Evolutionary conservation across 2,888 invertebrate genomes (phyloP).

Genomic region (Hydrotaea cyrtoneurina): DNA sequence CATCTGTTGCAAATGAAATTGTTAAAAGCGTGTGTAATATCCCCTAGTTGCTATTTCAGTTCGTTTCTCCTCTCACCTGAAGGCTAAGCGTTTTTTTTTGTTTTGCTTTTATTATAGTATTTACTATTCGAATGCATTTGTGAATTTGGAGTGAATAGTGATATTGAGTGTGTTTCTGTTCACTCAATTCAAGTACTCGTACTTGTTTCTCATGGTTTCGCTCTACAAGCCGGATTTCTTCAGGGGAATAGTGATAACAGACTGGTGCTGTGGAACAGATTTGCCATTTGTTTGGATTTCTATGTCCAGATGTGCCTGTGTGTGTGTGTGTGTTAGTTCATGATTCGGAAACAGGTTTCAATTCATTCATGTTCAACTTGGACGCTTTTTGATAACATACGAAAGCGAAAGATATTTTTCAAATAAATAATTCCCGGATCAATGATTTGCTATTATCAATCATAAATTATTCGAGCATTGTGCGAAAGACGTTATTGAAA

Average conservation of each 20-base stretch:
- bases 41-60: not conserved
- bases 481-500: not conserved
- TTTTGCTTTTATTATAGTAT: not conserved
- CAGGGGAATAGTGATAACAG: not conserved
- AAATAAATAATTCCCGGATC: not conserved
- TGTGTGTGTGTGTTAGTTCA: not conserved
- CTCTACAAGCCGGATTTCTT: conserved; percentile 10
- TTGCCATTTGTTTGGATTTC: not conserved
- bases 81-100: not conserved
- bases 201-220: not conserved
- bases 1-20: conserved; percentile 26
- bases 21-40: not conserved
- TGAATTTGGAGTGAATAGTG: not conserved
- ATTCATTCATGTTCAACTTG: not conserved
- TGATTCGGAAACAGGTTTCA: not conserved
- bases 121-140: not conserved
- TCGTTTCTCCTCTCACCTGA: not conserved
- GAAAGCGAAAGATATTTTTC: not conserved
- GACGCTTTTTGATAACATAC: not conserved
- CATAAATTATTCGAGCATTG: not conserved
- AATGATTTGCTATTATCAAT: not conserved
- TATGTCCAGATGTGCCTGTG: not conserved
- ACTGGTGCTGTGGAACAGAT: not conserved
- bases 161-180: conserved; percentile 14
- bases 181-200: not conserved